Evolutionary conservation across 2,888 invertebrate species (phyloP).

Genomic region (Campoplex nolae): DNA sequence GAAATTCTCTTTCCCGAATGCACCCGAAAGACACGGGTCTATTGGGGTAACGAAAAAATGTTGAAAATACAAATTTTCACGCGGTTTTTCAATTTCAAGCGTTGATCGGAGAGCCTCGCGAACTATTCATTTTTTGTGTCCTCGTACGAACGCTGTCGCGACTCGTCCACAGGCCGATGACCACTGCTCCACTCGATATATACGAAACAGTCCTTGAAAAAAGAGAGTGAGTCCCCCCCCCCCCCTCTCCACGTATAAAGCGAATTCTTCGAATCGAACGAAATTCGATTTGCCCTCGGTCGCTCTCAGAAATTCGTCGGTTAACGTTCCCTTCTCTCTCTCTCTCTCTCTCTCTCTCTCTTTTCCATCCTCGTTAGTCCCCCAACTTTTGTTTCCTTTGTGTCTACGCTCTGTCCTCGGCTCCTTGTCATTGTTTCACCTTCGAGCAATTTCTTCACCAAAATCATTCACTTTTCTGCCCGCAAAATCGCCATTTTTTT

Average conservation of each 20-base stretch:
- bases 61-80: neutral
- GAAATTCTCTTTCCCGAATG: too few species aligned
- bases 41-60: too few species aligned
- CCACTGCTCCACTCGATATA: slow-evolving; percentile 29
- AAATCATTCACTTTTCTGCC: neutral
- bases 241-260: neutral
- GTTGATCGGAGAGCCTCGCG: neutral
- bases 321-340: slow-evolving; percentile 31
- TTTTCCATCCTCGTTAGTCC: slow-evolving; percentile 1
- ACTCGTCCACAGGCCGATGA: slow-evolving; percentile 35
- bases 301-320: slow-evolving; percentile 50
- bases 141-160: neutral
- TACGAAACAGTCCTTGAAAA: slow-evolving; percentile 45
- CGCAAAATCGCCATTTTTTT: slow-evolving; percentile 10
- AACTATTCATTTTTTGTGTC: neutral
- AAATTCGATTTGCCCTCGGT: slow-evolving; percentile 61
- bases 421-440: slow-evolving; percentile 46
- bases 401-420: slow-evolving; percentile 51
- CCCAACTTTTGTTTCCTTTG: slow-evolving; percentile 56
- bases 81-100: too few species aligned
- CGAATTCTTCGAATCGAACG: slow-evolving; percentile 66
- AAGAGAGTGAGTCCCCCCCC: slow-evolving; percentile 27
- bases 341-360: slow-evolving; percentile 41
- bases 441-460: slow-evolving; percentile 4
- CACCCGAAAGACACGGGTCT: too few species aligned